Conservation (phyloP, 2,797 vertebrate genomes). For the Strix occidentalis region DNA sequence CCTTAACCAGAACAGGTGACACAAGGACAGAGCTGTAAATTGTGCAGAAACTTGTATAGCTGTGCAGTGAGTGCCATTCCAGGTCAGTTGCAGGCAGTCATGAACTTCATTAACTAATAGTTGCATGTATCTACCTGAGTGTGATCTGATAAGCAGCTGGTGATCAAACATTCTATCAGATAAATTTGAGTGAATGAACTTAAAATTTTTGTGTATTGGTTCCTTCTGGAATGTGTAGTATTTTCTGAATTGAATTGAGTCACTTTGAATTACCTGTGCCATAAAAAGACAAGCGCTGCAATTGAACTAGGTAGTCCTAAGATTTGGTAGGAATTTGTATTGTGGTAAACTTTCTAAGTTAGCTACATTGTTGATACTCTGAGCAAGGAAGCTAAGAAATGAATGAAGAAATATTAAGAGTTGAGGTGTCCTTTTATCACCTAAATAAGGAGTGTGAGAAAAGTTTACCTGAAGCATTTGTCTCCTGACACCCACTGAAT, state of each 20-base stretch:
- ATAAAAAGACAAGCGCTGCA: not conserved
- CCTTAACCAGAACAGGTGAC: not conserved
- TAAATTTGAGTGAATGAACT: not conserved
- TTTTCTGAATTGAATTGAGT: not conserved
- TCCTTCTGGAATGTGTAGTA: not conserved
- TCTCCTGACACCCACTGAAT: not conserved
- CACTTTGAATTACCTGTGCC: not conserved
- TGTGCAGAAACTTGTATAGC: no score
- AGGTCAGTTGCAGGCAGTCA: not conserved
- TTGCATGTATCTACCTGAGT: not conserved
- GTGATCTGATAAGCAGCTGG: not conserved
- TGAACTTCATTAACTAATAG: not conserved
- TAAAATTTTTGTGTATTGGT: not conserved
- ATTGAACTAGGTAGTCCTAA: not conserved
- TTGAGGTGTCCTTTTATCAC: not conserved
- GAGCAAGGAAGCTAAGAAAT: not conserved
- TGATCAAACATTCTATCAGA: not conserved
- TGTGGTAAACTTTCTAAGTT: not conserved
- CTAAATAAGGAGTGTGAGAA: not conserved
- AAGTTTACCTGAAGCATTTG: not conserved
- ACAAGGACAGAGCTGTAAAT: not conserved
- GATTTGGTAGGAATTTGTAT: no score
- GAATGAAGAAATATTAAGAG: not conserved
- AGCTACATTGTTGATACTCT: not conserved
- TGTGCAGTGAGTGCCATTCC: accelerated